These are phyloP conservation scores for Catharus ustulatus DNA, from an alignment of 2,797 vertebrate genomes.

Conservation along the genomic window DNA sequence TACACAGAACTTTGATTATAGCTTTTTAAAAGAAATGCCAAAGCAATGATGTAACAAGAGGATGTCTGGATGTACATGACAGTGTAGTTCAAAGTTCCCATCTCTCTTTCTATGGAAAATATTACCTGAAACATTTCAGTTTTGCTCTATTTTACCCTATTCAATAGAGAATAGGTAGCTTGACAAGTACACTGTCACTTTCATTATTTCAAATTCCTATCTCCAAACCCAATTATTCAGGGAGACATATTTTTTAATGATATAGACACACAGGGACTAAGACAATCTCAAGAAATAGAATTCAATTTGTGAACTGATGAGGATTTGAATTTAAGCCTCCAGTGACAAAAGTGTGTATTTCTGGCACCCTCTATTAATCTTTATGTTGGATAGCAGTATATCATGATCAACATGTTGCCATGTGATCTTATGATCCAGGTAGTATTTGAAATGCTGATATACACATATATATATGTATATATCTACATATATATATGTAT, in stretches of 20 bases:
- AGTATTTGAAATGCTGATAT: neutral
- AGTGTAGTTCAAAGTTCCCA: neutral
- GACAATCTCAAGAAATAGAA: neutral
- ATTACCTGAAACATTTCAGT: neutral
- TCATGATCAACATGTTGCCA: neutral
- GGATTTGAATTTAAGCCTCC: neutral
- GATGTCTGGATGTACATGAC: neutral
- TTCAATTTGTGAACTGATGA: slow-evolving; percentile 14
- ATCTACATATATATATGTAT: too few relatives aligned
- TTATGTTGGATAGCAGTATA: neutral
- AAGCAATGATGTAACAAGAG: neutral
- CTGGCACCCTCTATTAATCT: neutral
- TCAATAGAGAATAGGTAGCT: neutral
- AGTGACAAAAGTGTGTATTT: neutral
- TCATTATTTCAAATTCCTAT: neutral
- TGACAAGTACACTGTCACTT: neutral
- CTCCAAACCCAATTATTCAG: neutral
- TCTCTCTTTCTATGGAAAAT: neutral
- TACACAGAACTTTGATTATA: neutral
- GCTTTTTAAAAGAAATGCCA: neutral
- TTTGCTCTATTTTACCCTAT: neutral
- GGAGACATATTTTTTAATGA: neutral
- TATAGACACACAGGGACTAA: neutral
- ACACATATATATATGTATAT: too few relatives aligned
- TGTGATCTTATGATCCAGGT: neutral